Evolutionary conservation across 2,113 vertebrate species (phyloP), one percentile per base, ranked within the genome.

Genomic region (Stigmatopora argus): DNA sequence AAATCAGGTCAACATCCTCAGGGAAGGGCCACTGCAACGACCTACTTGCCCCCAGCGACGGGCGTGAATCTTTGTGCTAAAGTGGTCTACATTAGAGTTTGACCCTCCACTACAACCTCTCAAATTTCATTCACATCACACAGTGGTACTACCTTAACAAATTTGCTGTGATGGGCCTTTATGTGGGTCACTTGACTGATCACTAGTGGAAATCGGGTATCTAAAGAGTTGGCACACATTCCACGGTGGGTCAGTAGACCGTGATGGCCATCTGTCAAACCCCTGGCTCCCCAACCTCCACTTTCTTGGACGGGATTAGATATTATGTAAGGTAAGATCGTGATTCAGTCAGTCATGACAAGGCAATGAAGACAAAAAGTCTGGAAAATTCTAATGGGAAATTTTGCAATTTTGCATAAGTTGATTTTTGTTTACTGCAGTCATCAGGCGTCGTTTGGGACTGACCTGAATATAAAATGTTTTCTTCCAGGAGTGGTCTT

Each of bases 1-100:
- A 73, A 89, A 87, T 83, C 78, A 87, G 87, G 87, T 89, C 87
- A 89, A 69, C 68, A 57, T 66, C 75, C 23, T 65, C 18, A 79
- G 46, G 66, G 77, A 41, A 72, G 57, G 62, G 52, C 66, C 66
- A 62, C 77, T 66, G 5, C 53, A 26, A 83, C 86, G 86, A 80
- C 87, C 75, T 78, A 71, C 81, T 75, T 77, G 70, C 83, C 72
- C 9, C 2, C 69, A 26, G 71, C 66, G 75, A 66, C 38, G 79
- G 84, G 62, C 55, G 65, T 73, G 49, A 61, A 62, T 75, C 62
- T 75, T 15, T 64, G 48, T 52, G 49, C 69, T 67, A 69, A 75
- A 74, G 59, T 65, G 74, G 66, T 26, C 63, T 48, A 53, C 66
- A 80, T 81, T 79, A 47, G 46, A 41, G 46, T 57, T 67, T 64